Conservation (phyloP, 2,113 vertebrate genomes). For the Ochotona curzoniae region DNA sequence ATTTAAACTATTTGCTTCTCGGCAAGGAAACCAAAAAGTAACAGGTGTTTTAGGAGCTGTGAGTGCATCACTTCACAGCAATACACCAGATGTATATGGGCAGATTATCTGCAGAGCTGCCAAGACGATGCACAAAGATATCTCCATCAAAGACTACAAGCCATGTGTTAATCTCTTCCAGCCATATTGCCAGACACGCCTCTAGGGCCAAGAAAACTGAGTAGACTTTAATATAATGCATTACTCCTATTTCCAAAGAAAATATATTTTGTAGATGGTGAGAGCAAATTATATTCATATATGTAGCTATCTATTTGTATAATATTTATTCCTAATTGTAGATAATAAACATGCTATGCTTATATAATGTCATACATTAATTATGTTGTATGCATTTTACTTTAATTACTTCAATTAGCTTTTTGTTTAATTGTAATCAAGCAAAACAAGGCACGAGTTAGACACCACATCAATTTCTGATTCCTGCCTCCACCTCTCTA, state of each 20-base stretch:
- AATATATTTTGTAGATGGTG: not conserved
- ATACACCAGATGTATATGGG: constrained; percentile 69
- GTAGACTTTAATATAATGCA: constrained; percentile 21
- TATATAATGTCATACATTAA: not conserved
- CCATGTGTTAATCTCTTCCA: constrained; percentile 48
- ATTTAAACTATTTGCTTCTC: constrained; percentile 62
- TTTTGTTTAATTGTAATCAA: constrained; percentile 39
- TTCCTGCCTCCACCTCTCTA: not conserved
- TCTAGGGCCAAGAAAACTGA: constrained; percentile 38
- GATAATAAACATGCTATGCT: not conserved
- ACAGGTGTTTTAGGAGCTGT: constrained; percentile 71
- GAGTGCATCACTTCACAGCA: constrained; percentile 62
- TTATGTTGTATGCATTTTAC: not conserved
- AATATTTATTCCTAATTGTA: not conserved
- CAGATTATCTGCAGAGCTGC: constrained; percentile 66
- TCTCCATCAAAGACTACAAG: constrained; percentile 64
- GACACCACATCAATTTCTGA: not conserved
- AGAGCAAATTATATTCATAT: not conserved
- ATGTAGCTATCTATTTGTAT: not conserved
- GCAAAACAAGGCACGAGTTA: not conserved
- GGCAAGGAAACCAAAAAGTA: constrained; percentile 64
- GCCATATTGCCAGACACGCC: constrained; percentile 53
- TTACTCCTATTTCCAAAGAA: constrained; percentile 17
- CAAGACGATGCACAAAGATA: constrained; percentile 54
- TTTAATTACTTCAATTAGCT: not conserved